A percentile compares a stretch with the other conserved stretches of the same genome.
Conservation (phyloP, 2,797 vertebrate genomes). For the Saxicola maurus region DNA sequence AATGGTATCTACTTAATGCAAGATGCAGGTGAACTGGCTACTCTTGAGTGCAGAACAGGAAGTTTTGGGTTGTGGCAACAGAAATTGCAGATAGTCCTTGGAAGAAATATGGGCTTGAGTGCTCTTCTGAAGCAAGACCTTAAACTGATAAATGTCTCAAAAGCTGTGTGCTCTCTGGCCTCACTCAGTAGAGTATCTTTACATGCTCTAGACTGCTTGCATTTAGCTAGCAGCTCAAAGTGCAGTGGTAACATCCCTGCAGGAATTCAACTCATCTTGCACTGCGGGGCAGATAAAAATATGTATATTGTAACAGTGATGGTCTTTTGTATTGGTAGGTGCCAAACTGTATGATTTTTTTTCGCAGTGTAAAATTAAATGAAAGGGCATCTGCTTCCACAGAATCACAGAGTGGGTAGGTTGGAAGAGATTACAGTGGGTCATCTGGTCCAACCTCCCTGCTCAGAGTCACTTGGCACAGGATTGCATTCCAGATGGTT, state of each 20-base stretch:
- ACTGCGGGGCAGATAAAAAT: rapidly evolving
- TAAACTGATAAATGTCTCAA: background rate
- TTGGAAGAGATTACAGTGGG: background rate
- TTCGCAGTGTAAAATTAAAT: background rate
- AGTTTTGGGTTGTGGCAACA: background rate
- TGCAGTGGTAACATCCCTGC: background rate
- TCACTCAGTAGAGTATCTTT: background rate
- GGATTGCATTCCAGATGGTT: background rate
- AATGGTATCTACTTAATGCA: background rate
- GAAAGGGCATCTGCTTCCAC: background rate
- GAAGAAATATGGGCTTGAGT: background rate
- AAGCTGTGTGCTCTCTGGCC: background rate
- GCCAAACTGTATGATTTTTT: background rate
- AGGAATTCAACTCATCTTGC: background rate
- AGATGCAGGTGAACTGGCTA: background rate
- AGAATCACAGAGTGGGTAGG: background rate
- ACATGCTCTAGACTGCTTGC: rapidly evolving
- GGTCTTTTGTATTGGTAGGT: background rate
- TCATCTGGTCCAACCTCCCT: background rate
- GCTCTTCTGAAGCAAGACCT: background rate
- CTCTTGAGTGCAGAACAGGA: background rate
- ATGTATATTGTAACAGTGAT: background rate
- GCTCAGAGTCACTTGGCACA: background rate
- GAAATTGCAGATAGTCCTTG: background rate
- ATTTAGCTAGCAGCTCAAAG: background rate